A percentile compares a stretch with the other conserved stretches of the same genome.
These are phyloP conservation scores for Slavum lentiscoides DNA, from an alignment of 2,888 invertebrate species.

Conservation along the genomic window DNA sequence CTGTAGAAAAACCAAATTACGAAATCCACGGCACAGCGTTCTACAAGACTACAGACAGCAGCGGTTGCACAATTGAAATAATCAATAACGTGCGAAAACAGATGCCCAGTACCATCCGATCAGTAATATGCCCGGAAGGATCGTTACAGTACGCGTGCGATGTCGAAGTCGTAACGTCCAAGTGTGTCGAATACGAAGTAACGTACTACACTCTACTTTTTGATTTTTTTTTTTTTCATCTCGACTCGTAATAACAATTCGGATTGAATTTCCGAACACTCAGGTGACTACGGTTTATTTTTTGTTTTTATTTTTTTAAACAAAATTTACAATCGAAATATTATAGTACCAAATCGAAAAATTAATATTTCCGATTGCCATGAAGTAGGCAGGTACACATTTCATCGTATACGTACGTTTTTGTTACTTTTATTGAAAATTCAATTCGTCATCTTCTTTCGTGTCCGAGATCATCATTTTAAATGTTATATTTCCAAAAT, in stretches of 20 bases:
- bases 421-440: background rate
- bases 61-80: background rate
- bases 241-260: too few species aligned
- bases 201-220: background rate
- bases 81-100: background rate
- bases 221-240: background rate
- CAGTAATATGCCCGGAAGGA: slow-evolving; percentile 9
- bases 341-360: background rate
- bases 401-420: background rate
- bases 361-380: background rate
- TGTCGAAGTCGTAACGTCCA: background rate
- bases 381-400: background rate
- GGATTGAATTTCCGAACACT: background rate
- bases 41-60: background rate
- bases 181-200: slow-evolving; percentile 24
- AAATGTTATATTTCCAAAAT: too few species aligned
- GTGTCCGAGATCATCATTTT: too few species aligned
- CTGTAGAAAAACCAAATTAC: slow-evolving; percentile 4
- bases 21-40: slow-evolving; percentile 4
- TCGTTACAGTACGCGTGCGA: slow-evolving; percentile 23
- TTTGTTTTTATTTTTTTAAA: background rate
- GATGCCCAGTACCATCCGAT: background rate
- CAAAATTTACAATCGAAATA: background rate
- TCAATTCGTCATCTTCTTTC: too few species aligned
- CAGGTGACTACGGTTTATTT: background rate